Evolutionary conservation across 2,888 invertebrate genomes (phyloP).

Genomic region (Hypomecis atomaria): DNA sequence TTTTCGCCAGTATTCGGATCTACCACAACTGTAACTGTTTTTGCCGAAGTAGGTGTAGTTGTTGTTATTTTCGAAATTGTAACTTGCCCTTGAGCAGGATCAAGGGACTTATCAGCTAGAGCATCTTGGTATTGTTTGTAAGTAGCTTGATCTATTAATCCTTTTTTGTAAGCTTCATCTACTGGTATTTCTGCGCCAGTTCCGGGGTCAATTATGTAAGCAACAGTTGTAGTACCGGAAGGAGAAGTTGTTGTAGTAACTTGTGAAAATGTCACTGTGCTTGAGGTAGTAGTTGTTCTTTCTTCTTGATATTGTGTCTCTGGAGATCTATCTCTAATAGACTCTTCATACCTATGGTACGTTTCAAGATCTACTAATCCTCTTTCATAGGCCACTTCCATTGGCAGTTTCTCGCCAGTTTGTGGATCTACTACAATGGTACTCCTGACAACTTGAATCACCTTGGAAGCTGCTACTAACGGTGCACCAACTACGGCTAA

Average conservation of each 20-base stretch:
- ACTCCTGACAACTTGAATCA: conserved; percentile 86
- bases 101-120: conserved; percentile 31
- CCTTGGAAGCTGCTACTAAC: conserved; percentile 88
- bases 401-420: conserved; percentile 91
- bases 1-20: conserved; percentile 91
- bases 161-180: conserved; percentile 89
- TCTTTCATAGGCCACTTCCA: conserved; percentile 91
- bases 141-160: conserved; percentile 69
- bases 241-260: conserved; percentile 43
- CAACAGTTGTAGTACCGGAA: conserved; percentile 43
- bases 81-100: conserved; percentile 31
- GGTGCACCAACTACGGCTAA: conserved; percentile 91
- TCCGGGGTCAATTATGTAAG: conserved; percentile 88
- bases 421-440: conserved; percentile 90
- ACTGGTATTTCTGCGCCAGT: conserved; percentile 91
- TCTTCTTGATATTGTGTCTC: conserved; percentile 55
- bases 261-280: conserved; percentile 54
- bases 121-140: conserved; percentile 43
- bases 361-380: conserved; percentile 88
- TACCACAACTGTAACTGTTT: conserved; percentile 66
- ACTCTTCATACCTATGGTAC: conserved; percentile 80
- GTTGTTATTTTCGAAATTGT: conserved; percentile 64
- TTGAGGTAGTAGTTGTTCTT: conserved; percentile 47
- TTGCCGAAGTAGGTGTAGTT: conserved; percentile 59
- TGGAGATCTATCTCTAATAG: conserved; percentile 68